Percentiles rank a stretch among this genome's conserved stretches.
phyloP scores from a whole-genome alignment of 1,140 invertebrate genomes.

The Subanguina moxae region DNA sequence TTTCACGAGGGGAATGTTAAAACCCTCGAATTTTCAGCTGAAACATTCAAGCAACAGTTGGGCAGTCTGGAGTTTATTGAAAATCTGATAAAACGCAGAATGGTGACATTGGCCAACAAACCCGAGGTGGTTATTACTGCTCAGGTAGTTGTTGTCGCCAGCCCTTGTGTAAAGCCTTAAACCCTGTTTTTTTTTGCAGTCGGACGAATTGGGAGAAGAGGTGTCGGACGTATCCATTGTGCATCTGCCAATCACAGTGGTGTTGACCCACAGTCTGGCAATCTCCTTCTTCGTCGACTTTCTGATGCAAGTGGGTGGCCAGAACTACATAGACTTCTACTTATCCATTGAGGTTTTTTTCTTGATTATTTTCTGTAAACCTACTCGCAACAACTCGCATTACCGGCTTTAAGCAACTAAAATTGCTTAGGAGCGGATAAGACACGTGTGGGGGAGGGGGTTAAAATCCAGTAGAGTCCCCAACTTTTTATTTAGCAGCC shows the following conservation, averaged over 20 bases:
- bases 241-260: slow-evolving; percentile 71
- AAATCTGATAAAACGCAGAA: slow-evolving; percentile 70
- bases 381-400: too few relatives aligned
- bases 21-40: slow-evolving; percentile 65
- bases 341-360: slow-evolving; percentile 71
- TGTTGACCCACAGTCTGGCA: slow-evolving; percentile 76
- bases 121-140: slow-evolving; percentile 20
- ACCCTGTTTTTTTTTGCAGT: too few relatives aligned
- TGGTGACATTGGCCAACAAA: slow-evolving; percentile 63
- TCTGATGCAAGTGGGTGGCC: slow-evolving; percentile 70
- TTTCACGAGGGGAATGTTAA: too few relatives aligned
- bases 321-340: slow-evolving; percentile 76
- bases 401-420: too few relatives aligned
- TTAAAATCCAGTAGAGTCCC: too few relatives aligned
- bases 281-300: slow-evolving; percentile 77
- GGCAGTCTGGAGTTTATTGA: slow-evolving; percentile 78
- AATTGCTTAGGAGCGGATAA: too few relatives aligned
- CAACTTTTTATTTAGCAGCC: too few relatives aligned
- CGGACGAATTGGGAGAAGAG: not conserved
- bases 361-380: too few relatives aligned
- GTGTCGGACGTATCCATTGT: slow-evolving; percentile 61
- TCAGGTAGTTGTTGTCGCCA: slow-evolving; percentile 9
- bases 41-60: slow-evolving; percentile 79
- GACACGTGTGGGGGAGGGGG: too few relatives aligned
- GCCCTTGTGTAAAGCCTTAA: too few relatives aligned